Percentiles rank a stretch among this genome's conserved stretches.
Conservation (phyloP, 2,888 invertebrate species). For the Lasioglossum lativentre region DNA sequence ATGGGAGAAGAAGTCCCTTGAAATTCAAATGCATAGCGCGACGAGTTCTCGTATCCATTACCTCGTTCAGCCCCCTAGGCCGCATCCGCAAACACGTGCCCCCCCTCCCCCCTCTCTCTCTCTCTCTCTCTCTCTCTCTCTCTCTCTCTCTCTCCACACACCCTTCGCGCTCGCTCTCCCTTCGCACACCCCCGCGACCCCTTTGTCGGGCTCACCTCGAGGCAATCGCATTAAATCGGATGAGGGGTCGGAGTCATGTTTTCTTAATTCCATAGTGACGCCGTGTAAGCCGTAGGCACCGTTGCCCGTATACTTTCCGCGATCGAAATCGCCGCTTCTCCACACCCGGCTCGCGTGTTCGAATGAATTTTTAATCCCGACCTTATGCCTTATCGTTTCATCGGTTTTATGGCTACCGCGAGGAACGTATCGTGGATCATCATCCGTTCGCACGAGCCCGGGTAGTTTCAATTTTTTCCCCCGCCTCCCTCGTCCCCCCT, state of each 20-base stretch:
- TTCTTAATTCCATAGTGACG: constrained; percentile 72
- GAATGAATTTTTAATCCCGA: constrained; percentile 57
- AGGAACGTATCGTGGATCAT: constrained; percentile 46
- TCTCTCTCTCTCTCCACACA: constrained; percentile 56
- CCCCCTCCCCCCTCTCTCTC: constrained; percentile 51
- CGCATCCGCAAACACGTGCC: constrained; percentile 71
- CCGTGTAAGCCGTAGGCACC: constrained; percentile 48
- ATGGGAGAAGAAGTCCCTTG: constrained; percentile 62
- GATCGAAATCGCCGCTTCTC: constrained; percentile 51
- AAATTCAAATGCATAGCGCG: constrained; percentile 65
- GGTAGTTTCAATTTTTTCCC: constrained; percentile 23
- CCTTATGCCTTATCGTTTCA: constrained; percentile 51
- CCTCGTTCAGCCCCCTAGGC: constrained; percentile 67
- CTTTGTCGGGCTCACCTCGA: constrained; percentile 31
- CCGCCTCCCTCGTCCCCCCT: not conserved
- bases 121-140: constrained; percentile 50
- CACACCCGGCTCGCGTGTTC: constrained; percentile 38
- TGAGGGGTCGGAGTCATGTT: constrained; percentile 68
- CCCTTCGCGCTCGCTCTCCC: constrained; percentile 45
- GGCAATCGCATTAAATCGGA: constrained; percentile 70
- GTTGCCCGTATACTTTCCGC: constrained; percentile 36
- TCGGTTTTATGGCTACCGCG: constrained; percentile 49
- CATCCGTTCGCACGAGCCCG: constrained; percentile 35
- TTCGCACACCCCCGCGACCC: constrained; percentile 12
- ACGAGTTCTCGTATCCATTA: constrained; percentile 77